Percentiles rank a stretch among this genome's conserved stretches.
phyloP scores from a whole-genome alignment of 2,888 invertebrate species.

The Chloromyia formosa region DNA sequence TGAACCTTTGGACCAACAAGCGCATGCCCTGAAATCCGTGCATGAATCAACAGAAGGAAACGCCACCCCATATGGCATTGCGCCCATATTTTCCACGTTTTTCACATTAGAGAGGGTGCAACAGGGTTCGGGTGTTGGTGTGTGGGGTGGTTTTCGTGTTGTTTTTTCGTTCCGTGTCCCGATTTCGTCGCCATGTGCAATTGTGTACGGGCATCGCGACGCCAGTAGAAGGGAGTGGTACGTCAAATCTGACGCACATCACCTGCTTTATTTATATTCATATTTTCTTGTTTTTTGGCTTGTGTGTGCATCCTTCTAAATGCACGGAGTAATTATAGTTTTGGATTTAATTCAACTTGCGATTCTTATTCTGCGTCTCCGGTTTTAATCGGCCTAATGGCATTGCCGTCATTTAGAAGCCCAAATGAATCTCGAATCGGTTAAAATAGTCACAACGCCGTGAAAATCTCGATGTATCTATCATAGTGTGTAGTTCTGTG shows the following conservation, averaged over 20 bases:
- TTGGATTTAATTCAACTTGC: not conserved
- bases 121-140: slow-evolving; percentile 29
- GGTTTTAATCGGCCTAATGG: not conserved
- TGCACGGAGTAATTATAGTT: not conserved
- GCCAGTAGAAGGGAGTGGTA: slow-evolving; percentile 66
- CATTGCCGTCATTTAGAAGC: not conserved
- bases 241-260: slow-evolving; percentile 65
- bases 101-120: slow-evolving; percentile 29
- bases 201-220: slow-evolving; percentile 52
- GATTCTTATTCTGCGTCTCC: not conserved
- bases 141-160: slow-evolving; percentile 20
- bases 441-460: not conserved
- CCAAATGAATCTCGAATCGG: not conserved
- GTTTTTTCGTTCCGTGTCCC: slow-evolving; percentile 34
- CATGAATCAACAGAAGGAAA: slow-evolving; percentile 47
- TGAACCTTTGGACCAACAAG: not conserved
- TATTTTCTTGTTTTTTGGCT: slow-evolving; percentile 38
- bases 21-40: slow-evolving; percentile 25
- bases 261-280: slow-evolving; percentile 45
- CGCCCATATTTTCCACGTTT: slow-evolving; percentile 24
- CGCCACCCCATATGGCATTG: slow-evolving; percentile 40
- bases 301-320: slow-evolving; percentile 41
- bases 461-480: slow-evolving; percentile 34
- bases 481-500: slow-evolving; percentile 9
- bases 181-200: slow-evolving; percentile 45